Base-by-base conservation (phyloP, 2,113 vertebrate species). In the Monarcha castaneiventris region DNA sequence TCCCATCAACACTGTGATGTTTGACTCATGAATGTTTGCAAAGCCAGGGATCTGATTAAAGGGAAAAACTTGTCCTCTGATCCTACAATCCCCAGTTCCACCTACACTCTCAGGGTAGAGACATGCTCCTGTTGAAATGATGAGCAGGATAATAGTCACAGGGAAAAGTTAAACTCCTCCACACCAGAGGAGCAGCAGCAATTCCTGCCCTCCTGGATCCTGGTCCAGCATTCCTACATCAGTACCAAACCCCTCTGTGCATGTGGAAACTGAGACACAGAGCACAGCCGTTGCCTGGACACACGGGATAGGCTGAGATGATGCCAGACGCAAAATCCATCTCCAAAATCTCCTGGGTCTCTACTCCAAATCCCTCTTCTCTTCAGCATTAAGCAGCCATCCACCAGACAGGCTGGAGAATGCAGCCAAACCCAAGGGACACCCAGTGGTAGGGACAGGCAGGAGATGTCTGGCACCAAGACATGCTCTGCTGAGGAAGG, bases 21-120 rank as follows among this genome's bases (percentile, higher is more conserved):
- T 58, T 90, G 71, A 76, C 33, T 94, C 78, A 69, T 18, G 52
- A 79, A 73, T 10, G 33, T 78, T 88, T 96, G 79, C 79, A 90
- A 95, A 91, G 54, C 54, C 78, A 85, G 37, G 44, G 44, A 62
- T 81, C 81, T 84, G 84, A 91, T 52, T 82, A 93, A 84, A 91
- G 63, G 59, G 56, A 33, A 80, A 83, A 95, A 55, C 51, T 76
- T 75, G 44, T 75, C 54, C 84, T 89, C 54, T 79, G 63, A 69
- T 79, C 68, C 72, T 81, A 90, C 72, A 88, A 55, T 43, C 64
- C 85, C 68, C 73, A 84, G 35, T 33, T 92, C 74, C 81, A 87
- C 77, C 81, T 56, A 68, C 61, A 46, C 35, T 46, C 44, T 62
- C 66, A 37, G 64, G 52, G 68, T 8, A 83, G 51, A 4, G 21